A percentile compares a stretch with the other conserved stretches of the same genome.
phyloP scores from a whole-genome alignment of 2,888 invertebrate genomes.

The Amiota minor region DNA sequence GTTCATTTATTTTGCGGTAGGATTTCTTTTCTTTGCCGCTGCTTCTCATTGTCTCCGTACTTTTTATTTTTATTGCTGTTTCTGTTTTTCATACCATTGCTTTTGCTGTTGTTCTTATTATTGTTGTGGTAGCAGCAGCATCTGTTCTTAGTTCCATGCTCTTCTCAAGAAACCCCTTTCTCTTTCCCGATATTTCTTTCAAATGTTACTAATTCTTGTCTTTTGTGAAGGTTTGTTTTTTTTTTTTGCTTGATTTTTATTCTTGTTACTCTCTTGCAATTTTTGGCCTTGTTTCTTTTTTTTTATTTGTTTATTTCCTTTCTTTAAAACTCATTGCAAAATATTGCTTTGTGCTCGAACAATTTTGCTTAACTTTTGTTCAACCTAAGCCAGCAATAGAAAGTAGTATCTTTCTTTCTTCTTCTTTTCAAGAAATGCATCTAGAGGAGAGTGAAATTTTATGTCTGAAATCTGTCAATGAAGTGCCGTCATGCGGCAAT shows the following conservation, averaged over 20 bases:
- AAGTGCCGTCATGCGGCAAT: constrained; percentile 39
- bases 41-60: constrained; percentile 29
- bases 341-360: constrained; percentile 23
- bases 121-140: neutral
- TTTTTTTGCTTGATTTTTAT: neutral
- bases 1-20: constrained; percentile 64
- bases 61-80: neutral
- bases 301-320: neutral
- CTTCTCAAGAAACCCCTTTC: neutral
- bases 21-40: constrained; percentile 53
- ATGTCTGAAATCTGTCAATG: constrained; percentile 29
- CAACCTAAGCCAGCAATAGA: too few species aligned
- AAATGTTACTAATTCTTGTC: neutral
- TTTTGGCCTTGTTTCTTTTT: neutral
- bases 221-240: neutral
- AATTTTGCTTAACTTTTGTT: constrained; percentile 8
- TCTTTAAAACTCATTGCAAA: neutral
- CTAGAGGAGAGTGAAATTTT: too few species aligned
- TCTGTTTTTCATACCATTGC: neutral
- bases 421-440: too few species aligned
- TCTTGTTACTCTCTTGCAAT: neutral
- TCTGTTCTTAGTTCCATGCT: neutral
- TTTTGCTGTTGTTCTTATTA: neutral
- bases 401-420: too few species aligned
- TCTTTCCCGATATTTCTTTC: neutral